Evolutionary conservation across 2,888 invertebrate genomes (phyloP).

Genomic region (Lepas anatifera): DNA sequence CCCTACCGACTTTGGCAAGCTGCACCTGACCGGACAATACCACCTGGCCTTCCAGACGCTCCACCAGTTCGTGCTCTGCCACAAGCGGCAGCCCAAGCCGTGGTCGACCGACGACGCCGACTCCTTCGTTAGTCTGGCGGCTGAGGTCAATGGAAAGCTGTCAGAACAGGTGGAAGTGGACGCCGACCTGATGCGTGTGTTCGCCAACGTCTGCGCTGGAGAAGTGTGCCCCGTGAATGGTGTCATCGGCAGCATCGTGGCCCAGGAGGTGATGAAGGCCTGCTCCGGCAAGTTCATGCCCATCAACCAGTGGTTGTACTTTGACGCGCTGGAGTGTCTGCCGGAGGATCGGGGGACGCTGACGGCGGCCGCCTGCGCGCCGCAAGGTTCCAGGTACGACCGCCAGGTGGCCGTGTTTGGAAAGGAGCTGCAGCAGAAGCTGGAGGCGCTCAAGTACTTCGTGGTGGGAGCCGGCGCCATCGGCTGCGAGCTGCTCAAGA

Average conservation of each 20-base stretch:
- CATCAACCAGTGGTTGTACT: slow-evolving; percentile 85
- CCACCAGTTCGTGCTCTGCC: slow-evolving; percentile 45
- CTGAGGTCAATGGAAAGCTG: slow-evolving; percentile 32
- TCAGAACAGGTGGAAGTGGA: slow-evolving; percentile 42
- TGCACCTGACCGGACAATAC: slow-evolving; percentile 75
- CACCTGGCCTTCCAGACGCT: slow-evolving; percentile 78
- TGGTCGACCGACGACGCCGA: slow-evolving; percentile 36
- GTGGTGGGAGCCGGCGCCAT: slow-evolving; percentile 77
- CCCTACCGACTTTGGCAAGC: slow-evolving; percentile 84
- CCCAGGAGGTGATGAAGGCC: slow-evolving; percentile 95
- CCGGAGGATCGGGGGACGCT: slow-evolving; percentile 42
- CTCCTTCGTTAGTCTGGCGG: slow-evolving; percentile 32
- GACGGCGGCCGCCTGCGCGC: slow-evolving; percentile 60
- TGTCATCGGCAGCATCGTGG: slow-evolving; percentile 88
- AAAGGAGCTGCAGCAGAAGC: slow-evolving; percentile 67
- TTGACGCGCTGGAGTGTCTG: slow-evolving; percentile 90
- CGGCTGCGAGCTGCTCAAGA: slow-evolving; percentile 93
- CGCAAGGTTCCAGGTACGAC: slow-evolving; percentile 46
- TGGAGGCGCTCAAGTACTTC: slow-evolving; percentile 67
- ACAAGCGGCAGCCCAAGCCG: slow-evolving; percentile 33
- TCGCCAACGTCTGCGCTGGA: slow-evolving; percentile 66
- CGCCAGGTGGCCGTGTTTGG: slow-evolving; percentile 91
- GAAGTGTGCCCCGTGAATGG: slow-evolving; percentile 83
- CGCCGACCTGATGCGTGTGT: slow-evolving; percentile 51
- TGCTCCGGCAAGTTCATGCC: slow-evolving; percentile 93